phyloP scores from a whole-genome alignment of 2,888 invertebrate genomes.

The Orchestes rusci region DNA sequence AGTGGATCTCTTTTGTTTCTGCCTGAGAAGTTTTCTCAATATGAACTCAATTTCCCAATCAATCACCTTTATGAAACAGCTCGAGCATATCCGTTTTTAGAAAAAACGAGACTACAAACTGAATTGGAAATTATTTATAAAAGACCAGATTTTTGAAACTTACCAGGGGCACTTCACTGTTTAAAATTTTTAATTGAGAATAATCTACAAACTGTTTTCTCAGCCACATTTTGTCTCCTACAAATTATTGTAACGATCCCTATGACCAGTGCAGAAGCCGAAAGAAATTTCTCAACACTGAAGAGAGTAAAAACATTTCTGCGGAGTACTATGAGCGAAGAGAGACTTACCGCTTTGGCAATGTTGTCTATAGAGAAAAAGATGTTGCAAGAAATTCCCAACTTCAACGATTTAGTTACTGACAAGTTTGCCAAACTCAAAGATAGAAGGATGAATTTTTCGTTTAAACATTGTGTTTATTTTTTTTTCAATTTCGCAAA shows the following conservation, averaged over 20 bases:
- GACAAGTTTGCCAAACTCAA: conserved; percentile 17
- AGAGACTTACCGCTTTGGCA: conserved; percentile 22
- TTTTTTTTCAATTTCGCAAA: no score
- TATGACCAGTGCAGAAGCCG: conserved; percentile 26
- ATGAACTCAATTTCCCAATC: conserved; percentile 4
- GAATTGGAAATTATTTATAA: conserved; percentile 29
- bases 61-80: neutral
- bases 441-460: conserved; percentile 14
- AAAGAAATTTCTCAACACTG: conserved; percentile 23
- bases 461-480: conserved; percentile 6
- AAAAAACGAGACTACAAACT: conserved; percentile 26
- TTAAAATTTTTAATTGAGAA: conserved; percentile 22
- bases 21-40: neutral
- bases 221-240: conserved; percentile 25
- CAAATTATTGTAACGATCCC: conserved; percentile 25
- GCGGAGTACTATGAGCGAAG: conserved; percentile 24
- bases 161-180: conserved; percentile 15
- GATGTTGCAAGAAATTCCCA: conserved; percentile 19
- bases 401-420: conserved; percentile 20
- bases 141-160: conserved; percentile 26
- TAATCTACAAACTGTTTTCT: no score
- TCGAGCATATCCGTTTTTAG: conserved; percentile 21
- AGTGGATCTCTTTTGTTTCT: conserved; percentile 4
- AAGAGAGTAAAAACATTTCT: conserved; percentile 26
- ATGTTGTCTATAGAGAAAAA: conserved; percentile 26